Evolutionary conservation across 2,113 vertebrate genomes (phyloP).

Genomic region (Aramus guarauna): DNA sequence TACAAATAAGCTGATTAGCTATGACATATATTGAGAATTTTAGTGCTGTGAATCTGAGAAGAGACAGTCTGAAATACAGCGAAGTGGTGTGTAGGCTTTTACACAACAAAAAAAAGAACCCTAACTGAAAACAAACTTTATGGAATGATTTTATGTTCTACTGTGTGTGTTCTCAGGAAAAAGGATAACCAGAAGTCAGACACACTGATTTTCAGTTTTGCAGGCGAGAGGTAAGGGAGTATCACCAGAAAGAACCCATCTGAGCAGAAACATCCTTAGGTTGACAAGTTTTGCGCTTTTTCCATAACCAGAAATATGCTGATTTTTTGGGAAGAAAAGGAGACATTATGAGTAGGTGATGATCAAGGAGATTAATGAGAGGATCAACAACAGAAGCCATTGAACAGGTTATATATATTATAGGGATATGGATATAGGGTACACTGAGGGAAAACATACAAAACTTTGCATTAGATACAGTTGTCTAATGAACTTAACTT

Average conservation of each 20-base stretch:
- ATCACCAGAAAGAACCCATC: not conserved
- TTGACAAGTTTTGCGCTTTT: not conserved
- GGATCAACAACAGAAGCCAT: not conserved
- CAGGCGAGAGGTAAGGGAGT: not conserved
- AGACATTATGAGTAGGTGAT: not conserved
- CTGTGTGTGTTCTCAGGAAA: not conserved
- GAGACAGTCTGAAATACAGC: not conserved
- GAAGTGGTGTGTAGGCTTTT: not conserved
- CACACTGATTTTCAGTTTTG: not conserved
- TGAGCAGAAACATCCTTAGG: not conserved
- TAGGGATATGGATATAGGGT: rapidly evolving
- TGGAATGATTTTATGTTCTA: not conserved
- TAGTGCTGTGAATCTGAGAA: not conserved
- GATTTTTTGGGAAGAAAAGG: not conserved
- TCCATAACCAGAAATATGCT: not conserved
- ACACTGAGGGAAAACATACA: not conserved
- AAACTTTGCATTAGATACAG: not conserved
- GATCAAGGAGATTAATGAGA: not conserved
- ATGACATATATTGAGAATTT: no score
- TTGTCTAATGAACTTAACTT: not conserved
- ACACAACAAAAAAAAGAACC: not conserved
- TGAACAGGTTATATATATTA: not conserved
- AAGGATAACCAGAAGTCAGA: not conserved
- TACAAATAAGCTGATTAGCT: not conserved
- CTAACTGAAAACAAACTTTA: not conserved